A percentile compares a stretch with the other conserved stretches of the same genome.
Evolutionary conservation across 2,888 invertebrate genomes (phyloP).

Genomic region (Ormyrus rosae): DNA sequence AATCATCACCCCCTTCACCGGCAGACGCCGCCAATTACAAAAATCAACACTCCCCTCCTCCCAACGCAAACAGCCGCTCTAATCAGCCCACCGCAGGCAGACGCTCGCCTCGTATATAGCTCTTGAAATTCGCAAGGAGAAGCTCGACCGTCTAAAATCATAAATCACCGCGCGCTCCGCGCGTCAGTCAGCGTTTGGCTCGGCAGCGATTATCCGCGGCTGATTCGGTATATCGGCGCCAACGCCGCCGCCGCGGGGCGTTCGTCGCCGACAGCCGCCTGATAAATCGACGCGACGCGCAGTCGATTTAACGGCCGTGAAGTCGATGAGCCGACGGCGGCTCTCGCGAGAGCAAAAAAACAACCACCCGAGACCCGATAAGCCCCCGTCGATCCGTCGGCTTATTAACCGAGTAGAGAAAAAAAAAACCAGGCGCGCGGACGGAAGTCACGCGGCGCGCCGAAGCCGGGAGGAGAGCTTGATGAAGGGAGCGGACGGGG

Average conservation of each 20-base stretch:
- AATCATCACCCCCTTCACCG: too few relatives aligned
- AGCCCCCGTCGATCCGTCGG: background rate
- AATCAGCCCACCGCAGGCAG: too few relatives aligned
- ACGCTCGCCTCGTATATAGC: background rate
- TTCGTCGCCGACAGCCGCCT: background rate
- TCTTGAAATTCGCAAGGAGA: background rate
- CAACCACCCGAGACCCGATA: background rate
- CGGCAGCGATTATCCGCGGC: too few relatives aligned
- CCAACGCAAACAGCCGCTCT: too few relatives aligned
- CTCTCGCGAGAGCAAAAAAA: background rate
- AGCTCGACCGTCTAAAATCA: background rate
- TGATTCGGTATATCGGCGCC: background rate
- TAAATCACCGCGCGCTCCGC: background rate
- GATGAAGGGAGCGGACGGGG: too few relatives aligned
- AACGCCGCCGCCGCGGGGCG: background rate
- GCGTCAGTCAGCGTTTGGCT: too few relatives aligned
- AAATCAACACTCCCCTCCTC: too few relatives aligned
- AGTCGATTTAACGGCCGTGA: background rate
- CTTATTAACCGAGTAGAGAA: too few relatives aligned
- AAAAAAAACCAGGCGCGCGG: too few relatives aligned
- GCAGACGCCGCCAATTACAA: too few relatives aligned
- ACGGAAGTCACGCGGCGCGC: too few relatives aligned
- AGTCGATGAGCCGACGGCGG: background rate
- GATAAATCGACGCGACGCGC: conserved; percentile 17
- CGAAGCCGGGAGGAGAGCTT: too few relatives aligned